These are phyloP conservation scores for Dasyprocta punctata DNA, from an alignment of 2,113 vertebrate genomes.

Conservation along the genomic window DNA sequence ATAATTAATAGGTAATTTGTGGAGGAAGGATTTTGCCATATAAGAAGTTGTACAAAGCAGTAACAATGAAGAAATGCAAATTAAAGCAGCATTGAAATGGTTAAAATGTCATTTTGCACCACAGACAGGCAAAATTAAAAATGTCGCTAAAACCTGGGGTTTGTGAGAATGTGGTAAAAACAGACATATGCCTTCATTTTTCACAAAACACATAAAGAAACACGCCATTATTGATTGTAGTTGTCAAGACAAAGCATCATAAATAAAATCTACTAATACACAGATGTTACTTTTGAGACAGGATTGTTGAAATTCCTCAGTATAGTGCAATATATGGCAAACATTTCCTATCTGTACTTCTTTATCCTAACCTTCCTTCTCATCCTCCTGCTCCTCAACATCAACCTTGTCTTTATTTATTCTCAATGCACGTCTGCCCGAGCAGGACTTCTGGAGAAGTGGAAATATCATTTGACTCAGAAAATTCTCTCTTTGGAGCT, in stretches of 20 bases:
- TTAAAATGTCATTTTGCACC: constrained; percentile 5
- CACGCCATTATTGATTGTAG: background rate
- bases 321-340: background rate
- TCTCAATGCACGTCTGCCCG: background rate
- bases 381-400: background rate
- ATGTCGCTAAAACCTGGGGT: background rate
- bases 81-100: background rate
- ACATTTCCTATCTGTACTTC: background rate
- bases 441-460: constrained; percentile 6
- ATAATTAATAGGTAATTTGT: background rate
- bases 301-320: background rate
- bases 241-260: background rate
- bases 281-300: background rate
- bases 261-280: background rate
- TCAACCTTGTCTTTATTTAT: background rate
- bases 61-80: constrained; percentile 40
- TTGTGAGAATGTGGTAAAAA: background rate
- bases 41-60: background rate
- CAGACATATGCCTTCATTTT: background rate
- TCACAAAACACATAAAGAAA: background rate
- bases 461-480: background rate
- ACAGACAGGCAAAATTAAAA: background rate
- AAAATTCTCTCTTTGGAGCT: background rate
- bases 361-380: background rate
- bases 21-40: background rate